Conservation (phyloP, 2,888 invertebrate genomes). For the Blastobasis adustella region DNA sequence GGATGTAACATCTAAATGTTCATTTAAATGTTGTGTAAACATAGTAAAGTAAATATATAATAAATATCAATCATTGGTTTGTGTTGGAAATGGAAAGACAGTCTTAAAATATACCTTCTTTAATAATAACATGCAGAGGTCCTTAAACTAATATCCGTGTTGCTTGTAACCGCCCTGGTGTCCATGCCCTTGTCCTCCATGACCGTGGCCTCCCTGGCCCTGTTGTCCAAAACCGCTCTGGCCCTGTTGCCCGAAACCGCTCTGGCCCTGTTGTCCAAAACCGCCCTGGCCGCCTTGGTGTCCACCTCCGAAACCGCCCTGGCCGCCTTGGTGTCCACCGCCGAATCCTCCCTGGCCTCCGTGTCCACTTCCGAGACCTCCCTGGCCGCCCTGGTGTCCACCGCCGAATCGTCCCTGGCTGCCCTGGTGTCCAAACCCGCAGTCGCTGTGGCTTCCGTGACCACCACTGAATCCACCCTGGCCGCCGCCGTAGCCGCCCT, state of each 20-base stretch:
- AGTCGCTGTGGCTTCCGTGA: background rate
- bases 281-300: slow-evolving; percentile 4
- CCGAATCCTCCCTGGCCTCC: background rate
- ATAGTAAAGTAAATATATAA: too few species aligned
- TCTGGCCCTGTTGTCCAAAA: slow-evolving; percentile 1
- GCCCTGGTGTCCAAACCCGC: background rate
- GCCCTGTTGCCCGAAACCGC: slow-evolving; percentile 2
- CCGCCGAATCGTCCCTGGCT: background rate
- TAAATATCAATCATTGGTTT: too few species aligned
- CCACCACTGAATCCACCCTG: background rate
- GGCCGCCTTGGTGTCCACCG: slow-evolving; percentile 1
- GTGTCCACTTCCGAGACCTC: background rate
- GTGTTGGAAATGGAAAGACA: too few species aligned
- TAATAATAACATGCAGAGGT: background rate
- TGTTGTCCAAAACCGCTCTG: background rate
- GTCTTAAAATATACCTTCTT: too few species aligned
- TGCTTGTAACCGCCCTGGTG: slow-evolving; percentile 2
- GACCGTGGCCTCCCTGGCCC: background rate
- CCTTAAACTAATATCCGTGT: slow-evolving; percentile 1
- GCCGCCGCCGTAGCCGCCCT: background rate
- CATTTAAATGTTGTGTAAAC: too few species aligned
- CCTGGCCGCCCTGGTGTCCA: background rate
- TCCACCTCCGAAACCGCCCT: slow-evolving; percentile 2
- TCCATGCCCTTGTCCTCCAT: background rate
- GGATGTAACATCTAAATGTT: too few species aligned